phyloP scores from a whole-genome alignment of 2,113 vertebrate genomes.

The Chaetorhynchus papuensis region DNA sequence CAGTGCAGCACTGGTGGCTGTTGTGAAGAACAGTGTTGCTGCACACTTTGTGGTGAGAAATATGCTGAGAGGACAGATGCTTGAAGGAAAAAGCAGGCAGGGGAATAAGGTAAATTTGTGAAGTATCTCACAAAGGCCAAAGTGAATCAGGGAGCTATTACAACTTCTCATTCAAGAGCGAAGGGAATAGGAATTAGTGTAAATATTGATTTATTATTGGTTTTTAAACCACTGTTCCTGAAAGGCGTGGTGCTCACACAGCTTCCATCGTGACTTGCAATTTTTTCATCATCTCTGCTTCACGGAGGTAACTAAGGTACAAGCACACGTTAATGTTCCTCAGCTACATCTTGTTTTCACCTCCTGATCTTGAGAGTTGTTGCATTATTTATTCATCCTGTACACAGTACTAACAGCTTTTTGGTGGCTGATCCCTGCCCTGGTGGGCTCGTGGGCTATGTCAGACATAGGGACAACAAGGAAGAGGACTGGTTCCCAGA shows the following conservation, averaged over 20 bases:
- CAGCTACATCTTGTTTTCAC: not conserved
- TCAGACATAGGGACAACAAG: not conserved
- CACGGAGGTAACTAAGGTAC: not conserved
- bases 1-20: not conserved
- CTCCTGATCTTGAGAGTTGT: not conserved
- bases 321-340: not conserved
- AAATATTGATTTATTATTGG: not conserved
- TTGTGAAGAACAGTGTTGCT: not conserved
- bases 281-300: not conserved
- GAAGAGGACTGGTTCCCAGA: not conserved
- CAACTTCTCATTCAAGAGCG: not conserved
- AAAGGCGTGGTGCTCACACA: not conserved
- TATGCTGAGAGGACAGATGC: not conserved
- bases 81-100: not conserved
- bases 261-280: not conserved
- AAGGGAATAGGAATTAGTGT: not conserved
- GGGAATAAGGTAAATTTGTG: not conserved
- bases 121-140: not conserved
- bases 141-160: not conserved
- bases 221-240: not conserved
- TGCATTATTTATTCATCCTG: not conserved
- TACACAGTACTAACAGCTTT: not conserved
- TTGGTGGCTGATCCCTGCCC: not conserved
- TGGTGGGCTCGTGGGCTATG: not conserved
- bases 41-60: not conserved